phyloP scores from a whole-genome alignment of 2,888 invertebrate genomes.

The Athalia circularis region DNA sequence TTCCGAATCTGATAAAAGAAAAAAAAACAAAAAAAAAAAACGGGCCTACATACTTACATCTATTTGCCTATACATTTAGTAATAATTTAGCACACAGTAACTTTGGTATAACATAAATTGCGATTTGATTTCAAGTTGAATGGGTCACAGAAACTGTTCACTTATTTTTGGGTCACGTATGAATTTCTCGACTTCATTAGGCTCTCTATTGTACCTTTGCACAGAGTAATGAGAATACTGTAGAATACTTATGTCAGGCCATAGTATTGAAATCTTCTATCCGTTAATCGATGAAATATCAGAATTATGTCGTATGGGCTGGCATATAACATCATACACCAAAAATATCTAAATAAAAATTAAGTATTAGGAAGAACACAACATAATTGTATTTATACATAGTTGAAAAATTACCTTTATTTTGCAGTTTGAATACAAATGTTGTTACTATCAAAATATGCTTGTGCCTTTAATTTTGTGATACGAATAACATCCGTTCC shows the following conservation, averaged over 20 bases:
- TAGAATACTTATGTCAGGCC: constrained; percentile 9
- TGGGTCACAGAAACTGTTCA: not conserved
- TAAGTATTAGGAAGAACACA: constrained; percentile 26
- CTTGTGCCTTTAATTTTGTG: not conserved
- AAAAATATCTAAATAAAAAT: not conserved
- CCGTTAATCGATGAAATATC: not conserved
- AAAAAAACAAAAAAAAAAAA: not conserved
- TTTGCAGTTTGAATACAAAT: constrained; percentile 43
- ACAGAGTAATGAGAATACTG: not conserved
- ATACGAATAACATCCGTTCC: not conserved
- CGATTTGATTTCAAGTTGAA: not conserved
- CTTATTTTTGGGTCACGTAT: not conserved
- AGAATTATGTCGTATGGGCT: not conserved
- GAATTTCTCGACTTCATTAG: not conserved
- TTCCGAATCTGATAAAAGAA: not conserved
- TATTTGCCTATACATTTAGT: not conserved
- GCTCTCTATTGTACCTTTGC: not conserved
- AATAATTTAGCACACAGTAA: constrained; percentile 20
- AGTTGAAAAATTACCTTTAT: constrained; percentile 33
- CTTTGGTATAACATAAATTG: constrained; percentile 11
- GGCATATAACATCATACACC: constrained; percentile 29
- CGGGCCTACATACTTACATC: not conserved
- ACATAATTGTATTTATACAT: constrained; percentile 24
- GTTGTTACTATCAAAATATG: constrained; percentile 31
- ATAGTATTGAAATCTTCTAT: constrained; percentile 12